A percentile compares a stretch with the other conserved stretches of the same genome.
Evolutionary conservation across 2,888 invertebrate species (phyloP).

Genomic region (Lasioglossum zephyrum): DNA sequence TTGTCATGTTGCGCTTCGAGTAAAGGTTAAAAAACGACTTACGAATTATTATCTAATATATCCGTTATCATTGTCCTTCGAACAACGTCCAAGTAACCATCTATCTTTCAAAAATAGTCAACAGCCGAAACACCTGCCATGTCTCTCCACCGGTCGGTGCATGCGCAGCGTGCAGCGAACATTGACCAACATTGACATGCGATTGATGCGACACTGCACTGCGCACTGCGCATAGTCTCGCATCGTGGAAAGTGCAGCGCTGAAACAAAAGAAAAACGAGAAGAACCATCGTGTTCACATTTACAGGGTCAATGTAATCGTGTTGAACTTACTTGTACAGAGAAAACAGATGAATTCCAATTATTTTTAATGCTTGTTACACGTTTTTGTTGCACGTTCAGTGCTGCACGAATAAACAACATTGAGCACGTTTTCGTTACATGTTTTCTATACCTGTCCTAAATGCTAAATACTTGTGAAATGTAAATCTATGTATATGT

Average conservation of each 20-base stretch:
- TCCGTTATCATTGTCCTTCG: conserved; percentile 38
- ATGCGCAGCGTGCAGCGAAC: conserved; percentile 69
- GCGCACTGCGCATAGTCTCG: conserved; percentile 53
- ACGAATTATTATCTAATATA: conserved; percentile 25
- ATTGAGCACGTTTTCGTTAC: background rate
- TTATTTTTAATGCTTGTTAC: background rate
- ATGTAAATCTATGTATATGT: background rate
- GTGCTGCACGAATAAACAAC: background rate
- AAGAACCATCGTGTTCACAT: conserved; percentile 15
- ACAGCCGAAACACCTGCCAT: conserved; percentile 73
- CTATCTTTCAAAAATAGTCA: conserved; percentile 58
- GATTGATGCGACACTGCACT: conserved; percentile 45
- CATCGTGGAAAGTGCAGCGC: conserved; percentile 15
- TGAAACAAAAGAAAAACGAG: conserved; percentile 19
- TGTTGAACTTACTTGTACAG: background rate
- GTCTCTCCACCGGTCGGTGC: conserved; percentile 71
- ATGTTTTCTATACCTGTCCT: background rate
- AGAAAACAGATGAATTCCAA: background rate
- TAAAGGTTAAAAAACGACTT: conserved; percentile 22
- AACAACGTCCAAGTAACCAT: background rate
- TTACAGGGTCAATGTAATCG: conserved; percentile 6
- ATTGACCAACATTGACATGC: conserved; percentile 16
- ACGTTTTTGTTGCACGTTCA: background rate
- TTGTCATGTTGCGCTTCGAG: conserved; percentile 62
- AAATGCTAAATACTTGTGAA: background rate